Evolutionary conservation across 2,888 invertebrate species (phyloP), one percentile per base, ranked within the genome.

Genomic region (Chaetogeoica ovagalla): DNA sequence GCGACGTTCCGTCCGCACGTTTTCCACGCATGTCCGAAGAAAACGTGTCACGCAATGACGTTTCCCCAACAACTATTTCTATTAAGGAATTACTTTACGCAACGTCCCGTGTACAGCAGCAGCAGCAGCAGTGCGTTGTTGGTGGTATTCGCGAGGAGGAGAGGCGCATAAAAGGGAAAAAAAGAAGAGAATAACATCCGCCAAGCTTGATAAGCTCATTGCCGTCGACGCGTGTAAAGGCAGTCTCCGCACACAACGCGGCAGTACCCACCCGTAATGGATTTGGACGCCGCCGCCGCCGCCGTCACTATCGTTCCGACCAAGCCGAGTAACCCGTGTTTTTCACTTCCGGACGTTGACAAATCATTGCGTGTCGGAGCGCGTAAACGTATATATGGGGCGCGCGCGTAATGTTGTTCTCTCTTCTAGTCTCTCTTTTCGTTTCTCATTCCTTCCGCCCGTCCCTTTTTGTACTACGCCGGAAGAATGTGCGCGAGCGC

Each of bases 341-440:
- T 62, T 71, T 63, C 70, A 63, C 39, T 79, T 79, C 71, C 79
- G 79, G 79, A 79, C 79, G 79, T 71, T 79, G 79, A 71, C 79
- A 79, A 79, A 79, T 77, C 79, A 79, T 79, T 79, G 79, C 79
- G 75, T 68, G 70, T 79, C 70, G 68, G 70, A 70, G 71, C 69
- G 79, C 63, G 77, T 81, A 73, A 73, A 73, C 81, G 81, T 66
- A 66, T 66, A 66, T 48, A 74, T 60, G 74, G 68, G 74, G 68
- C 81, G n/a, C n/a, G n/a, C n/a, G n/a, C n/a, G 81, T 81, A 73
- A 66, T 74, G 72, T 74, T 60, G 66, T 77, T 76, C 66, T 79
- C 62, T 81, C 43, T 81, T 15, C 79, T 23, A 55, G 43, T 75
- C 21, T 68, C n/a, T n/a, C n/a, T 75, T 75, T 52, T 66, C 37